Percentiles rank a stretch among this genome's conserved stretches.
Evolutionary conservation across 2,888 invertebrate genomes (phyloP).

Genomic region (Ormyrus labotus): DNA sequence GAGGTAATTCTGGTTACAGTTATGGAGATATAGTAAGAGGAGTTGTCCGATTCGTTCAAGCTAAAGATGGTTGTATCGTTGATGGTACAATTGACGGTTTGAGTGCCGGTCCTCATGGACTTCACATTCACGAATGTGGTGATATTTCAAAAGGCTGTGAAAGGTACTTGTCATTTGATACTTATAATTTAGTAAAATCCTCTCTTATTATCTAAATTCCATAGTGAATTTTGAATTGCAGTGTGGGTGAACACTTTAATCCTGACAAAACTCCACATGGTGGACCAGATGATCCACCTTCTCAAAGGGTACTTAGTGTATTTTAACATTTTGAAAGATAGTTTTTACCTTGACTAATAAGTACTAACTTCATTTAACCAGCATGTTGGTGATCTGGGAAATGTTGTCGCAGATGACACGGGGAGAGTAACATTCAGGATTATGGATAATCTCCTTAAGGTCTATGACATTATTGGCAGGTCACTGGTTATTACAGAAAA

Average conservation of each 20-base stretch:
- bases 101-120: constrained; percentile 79
- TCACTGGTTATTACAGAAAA: constrained; percentile 85
- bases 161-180: constrained; percentile 70
- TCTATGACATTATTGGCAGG: constrained; percentile 86
- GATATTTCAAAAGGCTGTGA: constrained; percentile 83
- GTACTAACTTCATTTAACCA: constrained; percentile 60
- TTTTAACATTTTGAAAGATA: constrained; percentile 30
- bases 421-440: constrained; percentile 83
- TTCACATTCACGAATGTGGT: constrained; percentile 84
- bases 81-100: constrained; percentile 92
- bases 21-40: constrained; percentile 80
- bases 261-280: constrained; percentile 78
- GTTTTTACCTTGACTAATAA: constrained; percentile 12
- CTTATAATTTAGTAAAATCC: background rate
- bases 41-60: constrained; percentile 86
- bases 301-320: constrained; percentile 72
- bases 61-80: constrained; percentile 80
- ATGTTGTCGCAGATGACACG: constrained; percentile 79
- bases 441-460: constrained; percentile 80
- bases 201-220: background rate
- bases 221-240: constrained; percentile 62
- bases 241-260: constrained; percentile 81
- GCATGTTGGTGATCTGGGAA: constrained; percentile 83
- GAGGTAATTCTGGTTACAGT: constrained; percentile 74
- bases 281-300: constrained; percentile 74